A percentile compares a stretch with the other conserved stretches of the same genome.
Conservation (phyloP, 2,888 invertebrate genomes). For the Mesorhabditis sp. region DNA sequence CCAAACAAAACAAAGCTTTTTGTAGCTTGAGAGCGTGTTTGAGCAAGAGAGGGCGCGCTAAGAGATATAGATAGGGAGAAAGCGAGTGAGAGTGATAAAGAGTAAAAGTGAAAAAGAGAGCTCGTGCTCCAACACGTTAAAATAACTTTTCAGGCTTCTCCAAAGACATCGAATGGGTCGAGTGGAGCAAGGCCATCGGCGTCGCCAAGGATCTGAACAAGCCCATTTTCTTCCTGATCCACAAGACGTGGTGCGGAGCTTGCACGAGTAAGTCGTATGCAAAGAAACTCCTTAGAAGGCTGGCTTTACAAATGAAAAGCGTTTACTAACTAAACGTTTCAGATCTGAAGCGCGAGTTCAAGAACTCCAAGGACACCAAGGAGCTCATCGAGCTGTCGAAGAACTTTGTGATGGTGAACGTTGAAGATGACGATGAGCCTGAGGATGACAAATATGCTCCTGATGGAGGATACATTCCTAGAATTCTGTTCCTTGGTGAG, state of each 20-base stretch:
- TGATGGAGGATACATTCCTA: slow-evolving; percentile 62
- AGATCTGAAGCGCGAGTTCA: slow-evolving; percentile 41
- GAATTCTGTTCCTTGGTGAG: slow-evolving; percentile 60
- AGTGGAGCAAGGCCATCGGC: slow-evolving; percentile 46
- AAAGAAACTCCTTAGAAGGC: background rate
- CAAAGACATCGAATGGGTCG: slow-evolving; percentile 53
- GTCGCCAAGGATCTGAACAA: slow-evolving; percentile 56
- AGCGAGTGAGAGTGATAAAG: too few species aligned
- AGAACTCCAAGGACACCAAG: slow-evolving; percentile 48
- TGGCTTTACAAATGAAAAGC: background rate
- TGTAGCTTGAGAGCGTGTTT: too few species aligned
- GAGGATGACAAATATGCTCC: slow-evolving; percentile 59
- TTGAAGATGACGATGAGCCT: slow-evolving; percentile 62
- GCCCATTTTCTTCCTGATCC: slow-evolving; percentile 61
- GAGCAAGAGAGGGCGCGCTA: too few species aligned
- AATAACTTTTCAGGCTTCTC: slow-evolving; percentile 41
- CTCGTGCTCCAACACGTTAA: background rate
- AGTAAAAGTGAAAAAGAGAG: too few species aligned
- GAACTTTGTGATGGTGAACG: slow-evolving; percentile 60
- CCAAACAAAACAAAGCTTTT: too few species aligned
- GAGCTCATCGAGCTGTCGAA: slow-evolving; percentile 59
- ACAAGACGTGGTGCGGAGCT: slow-evolving; percentile 63
- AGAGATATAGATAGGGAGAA: too few species aligned
- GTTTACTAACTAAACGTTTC: background rate
- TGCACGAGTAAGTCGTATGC: slow-evolving; percentile 56